Percentiles rank a stretch among this genome's conserved stretches.
phyloP scores from a whole-genome alignment of 2,113 vertebrate species.

The Gambusia affinis region DNA sequence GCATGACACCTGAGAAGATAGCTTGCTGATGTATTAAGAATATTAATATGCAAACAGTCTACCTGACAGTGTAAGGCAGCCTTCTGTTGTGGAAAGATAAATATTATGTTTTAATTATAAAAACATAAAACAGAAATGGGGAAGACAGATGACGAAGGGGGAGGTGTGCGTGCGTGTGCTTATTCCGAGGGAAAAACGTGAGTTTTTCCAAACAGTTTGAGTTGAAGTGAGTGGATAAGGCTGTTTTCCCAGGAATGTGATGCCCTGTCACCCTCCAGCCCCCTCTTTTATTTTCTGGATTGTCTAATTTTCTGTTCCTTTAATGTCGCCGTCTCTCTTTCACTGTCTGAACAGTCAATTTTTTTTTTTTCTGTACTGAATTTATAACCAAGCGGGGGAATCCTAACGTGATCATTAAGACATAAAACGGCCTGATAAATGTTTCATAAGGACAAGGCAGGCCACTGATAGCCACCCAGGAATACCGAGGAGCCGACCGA shows the following conservation, averaged over 20 bases:
- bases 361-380: conserved; percentile 47
- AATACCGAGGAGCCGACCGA: conserved; percentile 65
- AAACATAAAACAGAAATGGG: conserved; percentile 85
- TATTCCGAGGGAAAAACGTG: conserved; percentile 69
- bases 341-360: conserved; percentile 58
- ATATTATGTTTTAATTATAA: conserved; percentile 89
- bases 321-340: conserved; percentile 45
- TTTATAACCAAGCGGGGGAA: conserved; percentile 79
- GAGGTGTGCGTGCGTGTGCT: conserved; percentile 34
- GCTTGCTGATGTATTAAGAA: conserved; percentile 83
- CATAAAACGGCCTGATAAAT: conserved; percentile 83
- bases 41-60: conserved; percentile 85
- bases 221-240: conserved; percentile 74
- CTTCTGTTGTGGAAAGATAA: conserved; percentile 87
- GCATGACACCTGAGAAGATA: conserved; percentile 78
- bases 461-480: conserved; percentile 80
- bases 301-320: conserved; percentile 28
- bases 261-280: conserved; percentile 60
- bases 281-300: conserved; percentile 26
- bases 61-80: conserved; percentile 82
- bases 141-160: conserved; percentile 62
- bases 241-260: conserved; percentile 72
- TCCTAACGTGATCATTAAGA: conserved; percentile 84
- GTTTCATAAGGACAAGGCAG: conserved; percentile 80
- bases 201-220: conserved; percentile 77